Evolutionary conservation across 2,888 invertebrate genomes (phyloP).

Genomic region (Trypoxylon attenuatum): DNA sequence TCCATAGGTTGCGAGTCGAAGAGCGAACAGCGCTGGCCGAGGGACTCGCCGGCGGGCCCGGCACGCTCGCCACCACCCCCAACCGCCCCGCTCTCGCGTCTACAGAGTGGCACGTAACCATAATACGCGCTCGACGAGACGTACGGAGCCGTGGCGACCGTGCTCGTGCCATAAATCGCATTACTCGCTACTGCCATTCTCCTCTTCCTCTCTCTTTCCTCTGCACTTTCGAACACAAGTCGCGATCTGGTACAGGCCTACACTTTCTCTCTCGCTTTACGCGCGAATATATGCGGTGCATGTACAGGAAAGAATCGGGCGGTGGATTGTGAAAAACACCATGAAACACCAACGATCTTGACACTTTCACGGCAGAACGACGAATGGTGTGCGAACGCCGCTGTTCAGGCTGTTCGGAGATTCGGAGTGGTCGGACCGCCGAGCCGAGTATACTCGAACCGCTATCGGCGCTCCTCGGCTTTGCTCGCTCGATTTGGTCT

Average conservation of each 20-base stretch:
- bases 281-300: no score
- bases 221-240: no score
- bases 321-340: conserved; percentile 20
- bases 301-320: background rate
- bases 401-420: no score
- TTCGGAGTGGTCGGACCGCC: background rate
- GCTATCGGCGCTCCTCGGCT: background rate
- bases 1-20: conserved; percentile 57
- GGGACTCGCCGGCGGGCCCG: conserved; percentile 6
- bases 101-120: conserved; percentile 63
- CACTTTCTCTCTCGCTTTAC: no score
- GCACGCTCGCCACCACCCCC: conserved; percentile 4
- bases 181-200: conserved; percentile 60
- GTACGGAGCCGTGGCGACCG: conserved; percentile 45
- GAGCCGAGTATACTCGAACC: background rate
- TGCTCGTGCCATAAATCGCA: conserved; percentile 49
- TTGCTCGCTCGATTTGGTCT: background rate
- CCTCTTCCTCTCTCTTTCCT: background rate
- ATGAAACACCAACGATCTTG: conserved; percentile 8
- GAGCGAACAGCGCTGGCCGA: conserved; percentile 4
- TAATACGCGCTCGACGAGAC: conserved; percentile 68
- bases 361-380: conserved; percentile 25
- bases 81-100: conserved; percentile 34
- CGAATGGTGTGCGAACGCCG: conserved; percentile 28
- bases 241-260: no score